Evolutionary conservation across 2,113 vertebrate genomes (phyloP).

Genomic region (Acinonyx jubatus): DNA sequence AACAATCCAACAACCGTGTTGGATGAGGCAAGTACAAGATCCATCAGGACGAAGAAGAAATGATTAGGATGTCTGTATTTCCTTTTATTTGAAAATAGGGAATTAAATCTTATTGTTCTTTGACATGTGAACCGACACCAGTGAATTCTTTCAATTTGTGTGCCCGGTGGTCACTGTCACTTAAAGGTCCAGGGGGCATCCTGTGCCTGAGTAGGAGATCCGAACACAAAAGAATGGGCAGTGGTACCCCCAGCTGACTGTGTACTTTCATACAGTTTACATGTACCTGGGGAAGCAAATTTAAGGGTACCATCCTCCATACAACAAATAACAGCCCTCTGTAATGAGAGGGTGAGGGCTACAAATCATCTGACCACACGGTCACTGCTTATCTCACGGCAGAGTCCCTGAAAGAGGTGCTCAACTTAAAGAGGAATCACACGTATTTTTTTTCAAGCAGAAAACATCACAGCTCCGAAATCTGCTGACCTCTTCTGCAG

Average conservation of each 20-base stretch:
- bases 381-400: accelerated
- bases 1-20: not conserved
- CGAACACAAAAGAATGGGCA: not conserved
- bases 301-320: not conserved
- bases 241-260: accelerated
- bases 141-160: not conserved
- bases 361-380: not conserved
- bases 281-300: not conserved
- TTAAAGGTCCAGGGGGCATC: not conserved
- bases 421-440: not conserved
- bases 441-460: not conserved
- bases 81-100: not conserved
- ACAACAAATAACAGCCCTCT: not conserved
- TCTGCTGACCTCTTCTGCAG: not conserved
- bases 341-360: not conserved
- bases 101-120: not conserved
- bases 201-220: not conserved
- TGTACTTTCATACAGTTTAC: not conserved
- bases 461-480: not conserved
- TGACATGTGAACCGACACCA: not conserved
- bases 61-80: not conserved
- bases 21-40: not conserved
- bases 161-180: not conserved
- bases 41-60: not conserved
- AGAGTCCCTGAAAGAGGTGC: not conserved